These are phyloP conservation scores for Tridacna crocea DNA, from an alignment of 2,888 invertebrate species.

Conservation along the genomic window DNA sequence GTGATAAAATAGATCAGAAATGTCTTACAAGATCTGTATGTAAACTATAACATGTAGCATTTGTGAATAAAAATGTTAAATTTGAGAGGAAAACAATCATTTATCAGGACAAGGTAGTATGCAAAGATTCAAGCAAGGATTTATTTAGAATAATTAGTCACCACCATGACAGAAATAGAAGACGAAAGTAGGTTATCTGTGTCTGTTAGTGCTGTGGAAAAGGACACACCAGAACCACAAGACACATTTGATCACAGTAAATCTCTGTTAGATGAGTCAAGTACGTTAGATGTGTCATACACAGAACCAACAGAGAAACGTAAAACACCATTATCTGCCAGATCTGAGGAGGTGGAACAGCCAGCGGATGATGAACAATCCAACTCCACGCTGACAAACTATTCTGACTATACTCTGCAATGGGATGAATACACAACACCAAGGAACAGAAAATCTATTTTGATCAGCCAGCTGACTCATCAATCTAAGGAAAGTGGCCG, in stretches of 20 bases:
- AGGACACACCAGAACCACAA: not conserved
- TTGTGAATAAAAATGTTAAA: too few relatives aligned
- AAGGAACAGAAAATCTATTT: conserved; percentile 29
- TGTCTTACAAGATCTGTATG: too few relatives aligned
- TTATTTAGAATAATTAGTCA: not conserved
- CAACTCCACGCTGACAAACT: not conserved
- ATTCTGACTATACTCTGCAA: conserved; percentile 37
- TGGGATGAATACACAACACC: conserved; percentile 55
- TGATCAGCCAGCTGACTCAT: conserved; percentile 36
- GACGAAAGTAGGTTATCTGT: conserved; percentile 14
- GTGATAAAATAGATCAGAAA: too few relatives aligned
- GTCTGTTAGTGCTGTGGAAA: not conserved
- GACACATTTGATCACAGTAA: conserved; percentile 7
- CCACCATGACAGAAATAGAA: conserved; percentile 23
- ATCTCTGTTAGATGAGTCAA: conserved; percentile 4
- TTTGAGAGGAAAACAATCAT: too few relatives aligned
- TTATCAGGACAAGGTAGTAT: too few relatives aligned
- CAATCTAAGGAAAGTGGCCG: conserved; percentile 56
- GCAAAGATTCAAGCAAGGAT: not conserved
- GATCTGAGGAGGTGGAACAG: conserved; percentile 24
- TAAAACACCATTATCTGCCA: not conserved
- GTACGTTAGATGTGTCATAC: conserved; percentile 18
- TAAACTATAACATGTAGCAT: too few relatives aligned
- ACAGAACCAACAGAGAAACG: conserved; percentile 9
- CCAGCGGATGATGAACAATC: conserved; percentile 29